Conservation (phyloP, 2,888 invertebrate species). For the Lasius platythorax region DNA sequence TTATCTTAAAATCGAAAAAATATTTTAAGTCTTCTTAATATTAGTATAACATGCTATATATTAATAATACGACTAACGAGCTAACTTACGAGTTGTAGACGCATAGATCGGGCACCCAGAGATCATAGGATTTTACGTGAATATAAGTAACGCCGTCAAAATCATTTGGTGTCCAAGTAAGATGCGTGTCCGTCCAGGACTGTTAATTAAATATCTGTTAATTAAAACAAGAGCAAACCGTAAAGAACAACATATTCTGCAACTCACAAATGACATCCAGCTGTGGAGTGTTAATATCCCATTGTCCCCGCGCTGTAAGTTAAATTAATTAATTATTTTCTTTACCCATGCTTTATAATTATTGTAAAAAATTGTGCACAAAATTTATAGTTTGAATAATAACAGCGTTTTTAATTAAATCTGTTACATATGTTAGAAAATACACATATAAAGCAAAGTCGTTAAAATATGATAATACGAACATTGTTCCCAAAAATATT, state of each 20-base stretch:
- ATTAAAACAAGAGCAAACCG: neutral
- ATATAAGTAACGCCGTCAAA: constrained; percentile 89
- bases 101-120: constrained; percentile 93
- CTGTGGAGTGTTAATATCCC: constrained; percentile 75
- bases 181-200: constrained; percentile 91
- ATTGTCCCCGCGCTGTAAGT: constrained; percentile 70
- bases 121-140: constrained; percentile 89
- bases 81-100: constrained; percentile 88
- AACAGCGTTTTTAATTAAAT: neutral
- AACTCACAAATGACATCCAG: constrained; percentile 79
- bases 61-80: neutral
- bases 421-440: neutral
- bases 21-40: neutral
- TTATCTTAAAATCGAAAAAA: neutral
- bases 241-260: constrained; percentile 21
- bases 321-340: constrained; percentile 24
- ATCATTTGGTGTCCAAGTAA: constrained; percentile 90
- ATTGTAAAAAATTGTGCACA: neutral
- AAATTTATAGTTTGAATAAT: neutral
- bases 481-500: neutral
- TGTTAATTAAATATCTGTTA: constrained; percentile 78
- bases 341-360: neutral
- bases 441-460: neutral
- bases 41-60: neutral
- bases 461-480: neutral